These are phyloP conservation scores for Tursiops truncatus DNA, from an alignment of 2,113 vertebrate genomes.

Conservation along the genomic window DNA sequence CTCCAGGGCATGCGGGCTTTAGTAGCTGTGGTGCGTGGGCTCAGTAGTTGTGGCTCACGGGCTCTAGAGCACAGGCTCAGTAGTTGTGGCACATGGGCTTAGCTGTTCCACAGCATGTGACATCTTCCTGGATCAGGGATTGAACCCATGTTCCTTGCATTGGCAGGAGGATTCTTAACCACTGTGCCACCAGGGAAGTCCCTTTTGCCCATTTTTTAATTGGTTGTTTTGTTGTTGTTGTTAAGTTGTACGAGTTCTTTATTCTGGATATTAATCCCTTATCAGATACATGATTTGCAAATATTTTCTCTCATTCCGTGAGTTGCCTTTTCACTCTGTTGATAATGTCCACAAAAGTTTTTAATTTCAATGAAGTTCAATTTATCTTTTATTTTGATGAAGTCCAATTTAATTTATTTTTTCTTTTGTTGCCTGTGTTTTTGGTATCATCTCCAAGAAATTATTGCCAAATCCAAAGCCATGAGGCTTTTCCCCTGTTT, in stretches of 20 bases:
- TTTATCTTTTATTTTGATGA: background rate
- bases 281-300: background rate
- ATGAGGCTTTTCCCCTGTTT: background rate
- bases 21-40: no score
- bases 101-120: no score
- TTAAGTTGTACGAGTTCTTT: background rate
- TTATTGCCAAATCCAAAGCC: background rate
- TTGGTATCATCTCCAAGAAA: background rate
- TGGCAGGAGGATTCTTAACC: no score
- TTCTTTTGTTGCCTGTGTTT: background rate
- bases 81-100: no score
- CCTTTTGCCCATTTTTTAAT: background rate
- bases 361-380: background rate
- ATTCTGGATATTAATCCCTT: background rate
- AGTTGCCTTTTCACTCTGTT: background rate
- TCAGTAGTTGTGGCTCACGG: no score
- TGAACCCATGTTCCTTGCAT: no score
- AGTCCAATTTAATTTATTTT: background rate
- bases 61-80: no score
- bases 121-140: no score
- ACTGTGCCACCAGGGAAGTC: no score
- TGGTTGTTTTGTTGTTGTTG: background rate
- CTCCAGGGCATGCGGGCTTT: no score
- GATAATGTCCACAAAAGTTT: background rate
- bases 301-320: background rate